phyloP scores from a whole-genome alignment of 2,797 vertebrate species.

The Siniperca undulata region DNA sequence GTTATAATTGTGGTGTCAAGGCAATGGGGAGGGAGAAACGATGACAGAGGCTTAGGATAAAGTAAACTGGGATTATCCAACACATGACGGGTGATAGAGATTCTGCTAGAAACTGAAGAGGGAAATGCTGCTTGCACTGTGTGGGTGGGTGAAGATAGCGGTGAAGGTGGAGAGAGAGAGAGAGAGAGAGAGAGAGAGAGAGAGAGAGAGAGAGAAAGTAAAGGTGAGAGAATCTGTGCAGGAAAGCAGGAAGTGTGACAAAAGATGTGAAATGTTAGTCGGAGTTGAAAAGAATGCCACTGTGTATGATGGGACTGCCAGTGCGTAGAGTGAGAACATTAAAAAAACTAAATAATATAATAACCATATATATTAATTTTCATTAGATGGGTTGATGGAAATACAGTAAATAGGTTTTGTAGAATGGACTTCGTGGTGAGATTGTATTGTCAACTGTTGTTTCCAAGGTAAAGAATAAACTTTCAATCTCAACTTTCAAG shows the following conservation, averaged over 20 bases:
- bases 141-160: constrained; percentile 47
- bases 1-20: constrained; percentile 67
- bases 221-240: constrained; percentile 68
- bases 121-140: constrained; percentile 46
- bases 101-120: constrained; percentile 57
- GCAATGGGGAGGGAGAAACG: constrained; percentile 49
- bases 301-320: constrained; percentile 23
- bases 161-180: constrained; percentile 39
- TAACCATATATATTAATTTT: background rate
- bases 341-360: background rate
- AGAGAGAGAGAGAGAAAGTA: constrained; percentile 40
- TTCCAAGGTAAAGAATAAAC: background rate
- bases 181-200: constrained; percentile 30
- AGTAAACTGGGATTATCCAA: constrained; percentile 82
- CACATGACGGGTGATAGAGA: constrained; percentile 70
- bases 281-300: constrained; percentile 49
- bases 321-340: constrained; percentile 20
- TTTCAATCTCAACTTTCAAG: background rate
- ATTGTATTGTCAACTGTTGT: background rate
- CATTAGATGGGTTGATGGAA: background rate
- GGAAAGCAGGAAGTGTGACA: constrained; percentile 61
- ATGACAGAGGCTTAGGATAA: constrained; percentile 77
- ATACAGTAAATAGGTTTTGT: constrained; percentile 4
- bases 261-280: constrained; percentile 67
- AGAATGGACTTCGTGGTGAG: background rate